phyloP scores from a whole-genome alignment of 2,888 invertebrate genomes.

The Eupithecia abbreviata region DNA sequence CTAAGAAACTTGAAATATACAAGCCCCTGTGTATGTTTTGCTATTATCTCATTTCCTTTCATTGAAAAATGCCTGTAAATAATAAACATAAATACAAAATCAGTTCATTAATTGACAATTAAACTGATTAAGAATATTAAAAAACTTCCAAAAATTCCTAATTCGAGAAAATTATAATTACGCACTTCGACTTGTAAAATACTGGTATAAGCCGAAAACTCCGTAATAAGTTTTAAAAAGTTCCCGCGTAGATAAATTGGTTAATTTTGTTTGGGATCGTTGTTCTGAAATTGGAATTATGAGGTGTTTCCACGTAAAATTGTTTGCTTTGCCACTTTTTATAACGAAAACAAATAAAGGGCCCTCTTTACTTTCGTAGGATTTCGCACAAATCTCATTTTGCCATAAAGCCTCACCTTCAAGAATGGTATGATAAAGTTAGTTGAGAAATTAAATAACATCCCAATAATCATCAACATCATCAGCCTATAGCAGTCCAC shows the following conservation, averaged over 20 bases:
- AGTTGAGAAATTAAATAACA: too few species aligned
- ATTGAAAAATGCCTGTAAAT: too few species aligned
- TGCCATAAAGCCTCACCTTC: too few species aligned
- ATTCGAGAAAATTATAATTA: slow-evolving; percentile 28
- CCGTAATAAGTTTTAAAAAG: slow-evolving; percentile 25
- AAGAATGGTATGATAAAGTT: too few species aligned
- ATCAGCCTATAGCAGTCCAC: too few species aligned
- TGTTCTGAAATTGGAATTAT: slow-evolving; percentile 24
- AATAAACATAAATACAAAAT: too few species aligned
- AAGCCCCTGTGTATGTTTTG: too few species aligned
- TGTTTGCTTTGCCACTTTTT: slow-evolving; percentile 2
- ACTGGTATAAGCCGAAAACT: slow-evolving; percentile 13
- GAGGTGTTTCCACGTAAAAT: slow-evolving; percentile 12
- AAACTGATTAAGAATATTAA: slow-evolving; percentile 7
- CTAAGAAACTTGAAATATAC: too few species aligned
- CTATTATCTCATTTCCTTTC: too few species aligned
- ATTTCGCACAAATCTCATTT: too few species aligned
- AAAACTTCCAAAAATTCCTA: slow-evolving; percentile 10
- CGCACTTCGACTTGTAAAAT: slow-evolving; percentile 25
- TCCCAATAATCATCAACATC: too few species aligned
- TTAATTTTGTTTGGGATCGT: slow-evolving; percentile 31
- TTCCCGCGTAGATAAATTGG: slow-evolving; percentile 31
- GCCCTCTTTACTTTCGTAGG: background rate
- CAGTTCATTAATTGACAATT: background rate
- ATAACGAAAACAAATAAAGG: background rate